Evolutionary conservation across 2,113 vertebrate genomes (phyloP).

Genomic region (Alectura lathami): DNA sequence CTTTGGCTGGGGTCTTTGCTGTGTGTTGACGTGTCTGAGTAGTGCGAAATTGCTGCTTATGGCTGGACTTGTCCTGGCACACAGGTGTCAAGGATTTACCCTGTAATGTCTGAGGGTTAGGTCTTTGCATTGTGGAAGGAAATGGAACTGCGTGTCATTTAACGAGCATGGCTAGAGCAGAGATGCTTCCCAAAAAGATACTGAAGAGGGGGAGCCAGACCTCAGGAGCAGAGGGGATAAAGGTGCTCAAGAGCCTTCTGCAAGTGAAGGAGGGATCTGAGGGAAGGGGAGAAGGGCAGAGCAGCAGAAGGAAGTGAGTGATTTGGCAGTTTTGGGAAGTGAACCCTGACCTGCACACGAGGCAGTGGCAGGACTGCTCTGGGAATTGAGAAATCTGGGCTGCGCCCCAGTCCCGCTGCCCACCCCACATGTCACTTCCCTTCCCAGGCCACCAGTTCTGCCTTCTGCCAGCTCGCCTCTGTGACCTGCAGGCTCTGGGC

Average conservation of each 20-base stretch:
- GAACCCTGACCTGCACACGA: neutral
- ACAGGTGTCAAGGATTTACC: neutral
- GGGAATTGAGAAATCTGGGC: slow-evolving; percentile 37
- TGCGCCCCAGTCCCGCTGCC: neutral
- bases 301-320: slow-evolving; percentile 38
- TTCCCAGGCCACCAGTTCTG: neutral
- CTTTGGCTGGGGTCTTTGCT: neutral
- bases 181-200: neutral
- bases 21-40: neutral
- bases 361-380: neutral
- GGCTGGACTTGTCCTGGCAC: neutral
- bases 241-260: neutral
- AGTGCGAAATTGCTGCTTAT: neutral
- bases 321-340: slow-evolving; percentile 40
- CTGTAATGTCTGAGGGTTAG: neutral
- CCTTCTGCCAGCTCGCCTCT: neutral
- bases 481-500: neutral
- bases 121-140: neutral
- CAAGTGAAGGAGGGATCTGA: neutral
- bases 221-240: neutral
- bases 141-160: neutral
- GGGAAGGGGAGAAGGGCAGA: neutral
- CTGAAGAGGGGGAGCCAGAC: neutral
- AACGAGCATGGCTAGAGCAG: neutral
- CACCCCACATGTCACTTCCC: neutral